Evolutionary conservation across 1,140 invertebrate genomes (phyloP).

Genomic region (Cotesia typhae): DNA sequence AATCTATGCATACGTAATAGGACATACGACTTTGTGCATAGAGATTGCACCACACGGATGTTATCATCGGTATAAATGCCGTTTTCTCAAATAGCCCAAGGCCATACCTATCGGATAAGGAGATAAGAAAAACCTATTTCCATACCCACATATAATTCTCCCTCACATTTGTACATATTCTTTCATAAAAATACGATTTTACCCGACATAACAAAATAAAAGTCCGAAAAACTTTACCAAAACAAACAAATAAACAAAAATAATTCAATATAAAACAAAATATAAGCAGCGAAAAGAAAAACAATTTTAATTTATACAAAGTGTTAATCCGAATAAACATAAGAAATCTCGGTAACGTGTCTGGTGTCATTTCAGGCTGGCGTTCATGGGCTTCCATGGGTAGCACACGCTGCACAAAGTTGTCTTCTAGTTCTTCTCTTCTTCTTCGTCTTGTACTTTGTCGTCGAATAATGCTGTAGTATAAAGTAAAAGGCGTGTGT

Average conservation of each 20-base stretch:
- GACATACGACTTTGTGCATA: constrained; percentile 25
- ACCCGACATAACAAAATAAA: no score
- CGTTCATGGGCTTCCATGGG: no score
- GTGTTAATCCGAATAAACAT: no score
- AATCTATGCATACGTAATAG: constrained; percentile 57
- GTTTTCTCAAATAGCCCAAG: constrained; percentile 24
- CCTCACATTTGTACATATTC: constrained; percentile 18
- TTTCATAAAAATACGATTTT: not conserved
- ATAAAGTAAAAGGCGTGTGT: not conserved
- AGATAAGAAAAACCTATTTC: constrained; percentile 33
- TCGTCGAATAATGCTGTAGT: not conserved
- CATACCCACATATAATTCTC: constrained; percentile 31
- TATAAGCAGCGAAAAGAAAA: no score
- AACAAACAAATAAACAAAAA: no score
- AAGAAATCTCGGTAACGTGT: no score
- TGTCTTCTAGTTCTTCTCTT: no score
- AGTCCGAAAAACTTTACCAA: no score
- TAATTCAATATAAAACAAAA: no score
- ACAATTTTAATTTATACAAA: no score
- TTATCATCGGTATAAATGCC: constrained; percentile 23
- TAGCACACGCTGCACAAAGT: no score
- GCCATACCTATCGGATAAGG: not conserved
- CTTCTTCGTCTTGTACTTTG: not conserved
- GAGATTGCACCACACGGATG: not conserved
- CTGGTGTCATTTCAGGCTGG: no score